Evolutionary conservation across 2,797 vertebrate species (phyloP).

Genomic region (Tarsius wallacei): DNA sequence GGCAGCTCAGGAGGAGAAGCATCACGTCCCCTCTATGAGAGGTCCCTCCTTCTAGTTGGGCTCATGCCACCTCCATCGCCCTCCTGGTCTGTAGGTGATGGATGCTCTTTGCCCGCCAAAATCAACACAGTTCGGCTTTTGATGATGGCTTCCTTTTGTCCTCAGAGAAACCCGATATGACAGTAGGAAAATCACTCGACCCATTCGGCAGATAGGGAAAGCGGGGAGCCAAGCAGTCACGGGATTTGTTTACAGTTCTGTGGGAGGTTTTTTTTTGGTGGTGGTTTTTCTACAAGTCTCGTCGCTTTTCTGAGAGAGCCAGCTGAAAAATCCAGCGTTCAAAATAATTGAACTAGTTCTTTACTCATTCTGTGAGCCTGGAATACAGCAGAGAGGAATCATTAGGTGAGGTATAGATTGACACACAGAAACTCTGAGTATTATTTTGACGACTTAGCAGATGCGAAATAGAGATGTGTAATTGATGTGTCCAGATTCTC

Average conservation of each 20-base stretch:
- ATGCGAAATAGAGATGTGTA: neutral
- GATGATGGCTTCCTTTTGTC: neutral
- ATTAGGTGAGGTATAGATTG: neutral
- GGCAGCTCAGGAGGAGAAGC: neutral
- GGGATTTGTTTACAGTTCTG: neutral
- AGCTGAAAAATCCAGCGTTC: constrained; percentile 10
- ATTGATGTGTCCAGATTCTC: neutral
- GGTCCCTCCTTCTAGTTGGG: neutral
- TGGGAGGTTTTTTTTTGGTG: neutral
- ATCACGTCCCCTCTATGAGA: neutral
- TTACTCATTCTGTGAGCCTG: neutral
- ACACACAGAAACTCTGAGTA: neutral
- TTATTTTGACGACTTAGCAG: neutral
- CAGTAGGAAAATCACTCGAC: neutral
- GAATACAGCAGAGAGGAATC: neutral
- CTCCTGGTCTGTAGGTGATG: neutral
- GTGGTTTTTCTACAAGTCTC: neutral
- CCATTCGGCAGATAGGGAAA: neutral
- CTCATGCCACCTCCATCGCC: neutral
- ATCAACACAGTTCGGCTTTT: neutral
- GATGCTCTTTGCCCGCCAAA: neutral
- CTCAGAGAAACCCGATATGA: neutral
- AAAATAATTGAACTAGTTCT: constrained; percentile 1
- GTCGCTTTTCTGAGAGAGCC: neutral
- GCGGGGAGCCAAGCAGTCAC: neutral